Conservation (phyloP, 2,113 vertebrate genomes). For the Zosterops pallidus region DNA sequence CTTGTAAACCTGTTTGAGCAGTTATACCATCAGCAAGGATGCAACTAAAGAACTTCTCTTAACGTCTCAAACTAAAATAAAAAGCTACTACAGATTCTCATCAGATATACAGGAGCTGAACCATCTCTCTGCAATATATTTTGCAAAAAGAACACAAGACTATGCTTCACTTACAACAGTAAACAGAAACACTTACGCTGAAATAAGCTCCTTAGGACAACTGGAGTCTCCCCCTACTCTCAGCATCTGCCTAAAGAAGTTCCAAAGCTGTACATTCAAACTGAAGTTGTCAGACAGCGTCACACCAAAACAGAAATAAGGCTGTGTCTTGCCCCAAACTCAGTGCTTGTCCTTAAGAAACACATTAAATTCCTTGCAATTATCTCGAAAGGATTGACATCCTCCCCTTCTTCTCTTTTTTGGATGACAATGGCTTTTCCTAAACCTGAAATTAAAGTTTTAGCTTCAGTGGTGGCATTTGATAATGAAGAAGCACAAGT, state of each 20-base stretch:
- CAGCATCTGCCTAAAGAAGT: neutral
- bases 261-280: neutral
- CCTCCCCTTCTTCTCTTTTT: neutral
- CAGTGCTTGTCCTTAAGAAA: neutral
- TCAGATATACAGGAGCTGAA: neutral
- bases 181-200: neutral
- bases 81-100: neutral
- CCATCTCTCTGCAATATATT: neutral
- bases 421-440: neutral
- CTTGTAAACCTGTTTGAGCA: neutral
- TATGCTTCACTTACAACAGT: neutral
- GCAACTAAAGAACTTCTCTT: neutral
- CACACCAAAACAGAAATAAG: neutral
- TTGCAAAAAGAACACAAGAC: neutral
- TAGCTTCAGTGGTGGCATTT: neutral
- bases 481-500: constrained; percentile 1
- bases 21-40: neutral
- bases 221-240: neutral
- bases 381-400: neutral
- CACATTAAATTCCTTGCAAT: neutral
- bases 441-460: constrained; percentile 13
- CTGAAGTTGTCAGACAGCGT: neutral
- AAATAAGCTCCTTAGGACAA: neutral
- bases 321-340: neutral
- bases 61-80: neutral